Conservation (phyloP, 2,888 invertebrate species). For the Hypolimnas misippus region DNA sequence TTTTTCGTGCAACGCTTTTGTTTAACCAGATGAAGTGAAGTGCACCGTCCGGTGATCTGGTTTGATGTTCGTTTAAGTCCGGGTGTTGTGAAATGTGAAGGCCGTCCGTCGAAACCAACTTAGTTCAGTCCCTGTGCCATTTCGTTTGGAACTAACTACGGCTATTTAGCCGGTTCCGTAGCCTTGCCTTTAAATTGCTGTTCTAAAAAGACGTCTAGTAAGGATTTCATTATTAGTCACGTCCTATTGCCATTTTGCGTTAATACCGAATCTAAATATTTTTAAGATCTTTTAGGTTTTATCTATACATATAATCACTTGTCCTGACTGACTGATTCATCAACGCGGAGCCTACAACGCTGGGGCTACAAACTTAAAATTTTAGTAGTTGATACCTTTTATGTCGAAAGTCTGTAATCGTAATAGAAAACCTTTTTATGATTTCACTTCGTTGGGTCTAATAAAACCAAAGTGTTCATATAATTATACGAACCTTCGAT, state of each 20-base stretch:
- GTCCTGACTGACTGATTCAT: no score
- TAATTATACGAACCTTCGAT: background rate
- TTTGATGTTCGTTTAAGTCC: slow-evolving; percentile 77
- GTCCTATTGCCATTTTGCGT: background rate
- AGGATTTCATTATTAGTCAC: slow-evolving; percentile 20
- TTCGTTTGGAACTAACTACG: slow-evolving; percentile 53
- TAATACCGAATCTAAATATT: background rate
- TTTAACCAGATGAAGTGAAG: slow-evolving; percentile 17
- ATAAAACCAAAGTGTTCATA: background rate
- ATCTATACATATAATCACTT: no score
- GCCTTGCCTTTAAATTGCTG: slow-evolving; percentile 41
- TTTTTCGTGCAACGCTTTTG: slow-evolving; percentile 21
- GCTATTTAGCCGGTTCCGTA: slow-evolving; percentile 45
- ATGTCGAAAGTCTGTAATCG: no score
- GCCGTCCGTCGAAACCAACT: slow-evolving; percentile 73
- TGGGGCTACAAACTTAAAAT: no score
- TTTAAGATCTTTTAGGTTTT: background rate
- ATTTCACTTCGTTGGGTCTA: background rate
- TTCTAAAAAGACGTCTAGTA: slow-evolving; percentile 6
- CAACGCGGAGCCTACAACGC: no score
- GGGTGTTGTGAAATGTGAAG: slow-evolving; percentile 83
- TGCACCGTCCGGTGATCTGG: slow-evolving; percentile 35
- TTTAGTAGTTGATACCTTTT: no score
- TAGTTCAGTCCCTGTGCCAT: slow-evolving; percentile 78
- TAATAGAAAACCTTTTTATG: background rate